These are phyloP conservation scores for Eupleurogrammus muticus DNA, from an alignment of 2,797 vertebrate genomes.

Conservation along the genomic window DNA sequence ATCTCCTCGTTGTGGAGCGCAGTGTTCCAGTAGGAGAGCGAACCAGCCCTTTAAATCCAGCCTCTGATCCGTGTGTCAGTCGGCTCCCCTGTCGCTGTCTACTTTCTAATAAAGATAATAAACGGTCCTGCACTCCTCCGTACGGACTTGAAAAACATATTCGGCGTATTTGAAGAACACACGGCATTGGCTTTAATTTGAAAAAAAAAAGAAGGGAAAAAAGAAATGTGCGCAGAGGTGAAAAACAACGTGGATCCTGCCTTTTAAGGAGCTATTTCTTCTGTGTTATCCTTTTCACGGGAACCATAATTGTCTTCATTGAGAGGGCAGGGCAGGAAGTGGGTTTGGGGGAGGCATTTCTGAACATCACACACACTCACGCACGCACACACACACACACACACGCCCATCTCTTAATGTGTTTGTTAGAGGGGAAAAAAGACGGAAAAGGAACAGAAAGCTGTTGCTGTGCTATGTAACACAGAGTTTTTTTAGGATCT, in stretches of 20 bases:
- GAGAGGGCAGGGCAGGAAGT: constrained; percentile 83
- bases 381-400: constrained; percentile 21
- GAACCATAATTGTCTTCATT: constrained; percentile 81
- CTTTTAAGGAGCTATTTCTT: constrained; percentile 78
- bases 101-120: constrained; percentile 35
- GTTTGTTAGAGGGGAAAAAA: constrained; percentile 47
- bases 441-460: constrained; percentile 15
- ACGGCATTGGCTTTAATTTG: constrained; percentile 57
- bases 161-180: constrained; percentile 48
- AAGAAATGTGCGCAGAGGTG: constrained; percentile 66
- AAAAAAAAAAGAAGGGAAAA: too few species aligned
- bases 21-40: not conserved
- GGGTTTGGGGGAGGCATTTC: constrained; percentile 75
- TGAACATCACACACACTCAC: constrained; percentile 22
- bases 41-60: constrained; percentile 3
- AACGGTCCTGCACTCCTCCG: constrained; percentile 16
- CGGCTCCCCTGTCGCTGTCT: constrained; percentile 7
- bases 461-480: not conserved
- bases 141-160: constrained; percentile 23
- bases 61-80: constrained; percentile 22
- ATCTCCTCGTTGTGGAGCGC: too few species aligned
- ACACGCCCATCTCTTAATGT: constrained; percentile 34
- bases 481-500: constrained; percentile 10
- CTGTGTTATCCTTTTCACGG: constrained; percentile 69
- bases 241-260: constrained; percentile 67